Percentiles rank a stretch among this genome's conserved stretches.
These are phyloP conservation scores for Macrocentrus cingulum DNA, from an alignment of 1,140 invertebrate genomes.

Conservation along the genomic window DNA sequence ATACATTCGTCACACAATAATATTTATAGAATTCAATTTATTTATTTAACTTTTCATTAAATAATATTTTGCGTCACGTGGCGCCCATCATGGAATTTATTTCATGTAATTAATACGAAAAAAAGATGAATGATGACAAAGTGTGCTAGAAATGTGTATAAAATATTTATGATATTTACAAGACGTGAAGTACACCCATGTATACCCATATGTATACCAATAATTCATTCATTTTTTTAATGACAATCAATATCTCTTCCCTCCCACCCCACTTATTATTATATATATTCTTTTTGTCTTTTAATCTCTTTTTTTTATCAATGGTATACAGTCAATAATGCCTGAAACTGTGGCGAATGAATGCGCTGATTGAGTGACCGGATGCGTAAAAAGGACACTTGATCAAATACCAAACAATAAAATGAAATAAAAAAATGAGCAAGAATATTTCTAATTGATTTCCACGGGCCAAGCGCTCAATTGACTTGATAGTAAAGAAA, in stretches of 20 bases:
- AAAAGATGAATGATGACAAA: slow-evolving; percentile 19
- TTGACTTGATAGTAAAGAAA: no score
- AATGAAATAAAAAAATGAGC: slow-evolving; percentile 16
- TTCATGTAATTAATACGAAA: background rate
- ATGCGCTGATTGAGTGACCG: slow-evolving; percentile 8
- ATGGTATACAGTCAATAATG: background rate
- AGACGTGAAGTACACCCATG: slow-evolving; percentile 28
- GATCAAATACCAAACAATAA: slow-evolving; percentile 48
- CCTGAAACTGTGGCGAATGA: background rate
- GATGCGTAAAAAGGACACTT: slow-evolving; percentile 54
- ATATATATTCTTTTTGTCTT: background rate
- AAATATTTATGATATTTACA: slow-evolving; percentile 53
- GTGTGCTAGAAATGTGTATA: slow-evolving; percentile 53
- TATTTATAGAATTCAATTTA: slow-evolving; percentile 5
- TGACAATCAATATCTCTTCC: background rate
- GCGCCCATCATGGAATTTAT: background rate
- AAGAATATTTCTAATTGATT: no score
- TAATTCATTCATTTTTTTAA: slow-evolving; percentile 11
- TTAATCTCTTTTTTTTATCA: slow-evolving; percentile 3
- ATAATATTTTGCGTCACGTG: background rate
- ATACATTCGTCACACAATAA: slow-evolving; percentile 9
- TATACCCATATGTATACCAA: background rate
- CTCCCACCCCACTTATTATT: slow-evolving; percentile 8
- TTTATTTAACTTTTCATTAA: slow-evolving; percentile 3
- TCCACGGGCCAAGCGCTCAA: no score